Percentiles rank a stretch among this genome's conserved stretches.
Conservation (phyloP, 1,140 invertebrate genomes). For the Heliconius congener region DNA sequence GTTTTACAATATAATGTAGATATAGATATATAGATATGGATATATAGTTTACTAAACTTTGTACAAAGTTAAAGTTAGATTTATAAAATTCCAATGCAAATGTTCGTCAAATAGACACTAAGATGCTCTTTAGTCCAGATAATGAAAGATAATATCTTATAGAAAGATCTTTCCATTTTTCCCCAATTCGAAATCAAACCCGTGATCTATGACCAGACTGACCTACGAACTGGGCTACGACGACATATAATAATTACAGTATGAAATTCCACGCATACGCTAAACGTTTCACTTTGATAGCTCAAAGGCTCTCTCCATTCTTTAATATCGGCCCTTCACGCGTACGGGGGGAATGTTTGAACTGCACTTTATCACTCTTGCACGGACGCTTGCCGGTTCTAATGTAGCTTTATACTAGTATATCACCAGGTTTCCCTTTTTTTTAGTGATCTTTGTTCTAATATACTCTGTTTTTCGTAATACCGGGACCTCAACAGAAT, state of each 20-base stretch:
- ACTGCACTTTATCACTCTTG: constrained; percentile 26
- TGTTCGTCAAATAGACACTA: too few relatives aligned
- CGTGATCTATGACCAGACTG: not conserved
- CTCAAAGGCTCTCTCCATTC: constrained; percentile 33
- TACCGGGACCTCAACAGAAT: too few relatives aligned
- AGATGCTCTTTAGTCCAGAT: too few relatives aligned
- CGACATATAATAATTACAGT: not conserved
- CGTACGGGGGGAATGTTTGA: constrained; percentile 21
- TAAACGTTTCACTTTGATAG: constrained; percentile 8
- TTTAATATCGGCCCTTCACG: constrained; percentile 39
- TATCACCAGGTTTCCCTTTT: not conserved
- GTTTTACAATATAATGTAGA: too few relatives aligned
- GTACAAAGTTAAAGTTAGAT: too few relatives aligned
- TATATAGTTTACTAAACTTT: too few relatives aligned
- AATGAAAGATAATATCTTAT: too few relatives aligned
- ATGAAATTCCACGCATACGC: not conserved
- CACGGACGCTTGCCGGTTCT: constrained; percentile 14
- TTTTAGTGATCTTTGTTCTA: too few relatives aligned
- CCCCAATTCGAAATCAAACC: not conserved
- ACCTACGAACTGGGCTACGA: not conserved
- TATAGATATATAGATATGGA: too few relatives aligned
- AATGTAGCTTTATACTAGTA: not conserved
- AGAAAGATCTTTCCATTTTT: not conserved
- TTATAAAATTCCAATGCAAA: too few relatives aligned
- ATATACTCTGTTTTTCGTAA: not conserved